These are phyloP conservation scores for Callyntrura sp. DNA, from an alignment of 2,888 invertebrate species.

Conservation along the genomic window DNA sequence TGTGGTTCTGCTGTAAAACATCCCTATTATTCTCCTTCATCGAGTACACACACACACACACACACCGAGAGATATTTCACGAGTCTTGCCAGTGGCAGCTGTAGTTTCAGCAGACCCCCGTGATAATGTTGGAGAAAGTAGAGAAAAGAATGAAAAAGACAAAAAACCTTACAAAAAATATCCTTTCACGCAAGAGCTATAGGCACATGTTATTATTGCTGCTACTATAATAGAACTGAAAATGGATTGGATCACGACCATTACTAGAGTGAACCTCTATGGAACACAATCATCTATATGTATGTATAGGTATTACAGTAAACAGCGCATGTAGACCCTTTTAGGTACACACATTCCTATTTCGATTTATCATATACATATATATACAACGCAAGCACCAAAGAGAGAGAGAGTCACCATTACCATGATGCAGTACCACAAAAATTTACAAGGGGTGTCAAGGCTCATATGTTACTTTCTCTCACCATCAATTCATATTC, in stretches of 20 bases:
- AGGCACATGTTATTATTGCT: not conserved
- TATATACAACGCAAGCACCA: not conserved
- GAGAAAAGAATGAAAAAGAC: not conserved
- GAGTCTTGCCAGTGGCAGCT: not conserved
- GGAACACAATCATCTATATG: constrained; percentile 10
- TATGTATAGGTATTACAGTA: no score
- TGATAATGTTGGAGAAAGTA: not conserved
- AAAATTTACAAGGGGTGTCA: not conserved
- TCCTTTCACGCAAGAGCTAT: not conserved
- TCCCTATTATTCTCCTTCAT: no score
- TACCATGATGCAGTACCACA: no score
- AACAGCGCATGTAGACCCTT: no score
- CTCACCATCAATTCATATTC: constrained; percentile 10
- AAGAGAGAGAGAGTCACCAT: not conserved
- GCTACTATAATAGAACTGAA: not conserved
- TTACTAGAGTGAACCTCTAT: not conserved
- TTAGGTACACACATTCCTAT: not conserved
- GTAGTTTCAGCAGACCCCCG: not conserved
- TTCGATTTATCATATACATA: not conserved
- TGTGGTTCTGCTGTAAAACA: not conserved
- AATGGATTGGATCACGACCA: constrained; percentile 7
- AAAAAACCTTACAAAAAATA: constrained; percentile 14
- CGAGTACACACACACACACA: not conserved
- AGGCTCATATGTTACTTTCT: not conserved
- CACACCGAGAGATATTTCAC: not conserved